A percentile compares a stretch with the other conserved stretches of the same genome.
phyloP scores from a whole-genome alignment of 2,797 vertebrate genomes.

The Uromys caudimaculatus region DNA sequence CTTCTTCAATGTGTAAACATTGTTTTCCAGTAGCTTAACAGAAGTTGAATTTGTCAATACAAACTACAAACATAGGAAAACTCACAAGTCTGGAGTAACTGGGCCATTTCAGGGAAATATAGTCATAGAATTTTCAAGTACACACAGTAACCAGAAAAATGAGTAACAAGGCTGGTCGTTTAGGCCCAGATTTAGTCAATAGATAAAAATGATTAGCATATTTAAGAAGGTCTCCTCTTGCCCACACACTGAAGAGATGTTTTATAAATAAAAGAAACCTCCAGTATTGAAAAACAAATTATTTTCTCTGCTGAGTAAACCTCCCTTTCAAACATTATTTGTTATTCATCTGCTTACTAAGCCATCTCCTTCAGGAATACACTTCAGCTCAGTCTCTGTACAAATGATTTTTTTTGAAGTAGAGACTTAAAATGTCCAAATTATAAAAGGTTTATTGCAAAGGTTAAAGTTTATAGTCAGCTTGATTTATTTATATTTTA shows the following conservation, averaged over 20 bases:
- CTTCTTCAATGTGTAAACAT: slow-evolving; percentile 42
- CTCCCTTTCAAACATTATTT: slow-evolving; percentile 62
- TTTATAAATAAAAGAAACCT: slow-evolving; percentile 71
- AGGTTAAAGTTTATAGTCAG: slow-evolving; percentile 49
- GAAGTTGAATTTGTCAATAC: slow-evolving; percentile 29
- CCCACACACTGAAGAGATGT: slow-evolving; percentile 44
- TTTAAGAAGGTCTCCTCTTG: slow-evolving; percentile 48
- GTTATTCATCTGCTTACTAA: slow-evolving; percentile 46
- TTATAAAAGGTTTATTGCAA: slow-evolving; percentile 49
- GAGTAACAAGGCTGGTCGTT: slow-evolving; percentile 14
- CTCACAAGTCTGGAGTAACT: slow-evolving; percentile 11
- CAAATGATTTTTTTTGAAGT: not conserved
- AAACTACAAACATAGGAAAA: slow-evolving; percentile 55
- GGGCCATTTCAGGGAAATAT: slow-evolving; percentile 39
- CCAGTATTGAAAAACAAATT: slow-evolving; percentile 50
- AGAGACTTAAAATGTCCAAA: slow-evolving; percentile 50
- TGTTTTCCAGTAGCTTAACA: slow-evolving; percentile 40
- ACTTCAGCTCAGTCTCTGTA: not conserved
- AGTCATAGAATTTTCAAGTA: slow-evolving; percentile 55
- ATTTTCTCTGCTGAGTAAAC: slow-evolving; percentile 68
- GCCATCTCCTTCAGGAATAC: slow-evolving; percentile 10
- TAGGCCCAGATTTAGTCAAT: slow-evolving; percentile 39
- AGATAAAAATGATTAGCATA: slow-evolving; percentile 67
- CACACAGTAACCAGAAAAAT: slow-evolving; percentile 59
- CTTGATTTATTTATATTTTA: slow-evolving; percentile 51